Evolutionary conservation across 2,113 vertebrate species (phyloP), one percentile per base, ranked within the genome.

Genomic region (Cranoglanis bouderius): DNA sequence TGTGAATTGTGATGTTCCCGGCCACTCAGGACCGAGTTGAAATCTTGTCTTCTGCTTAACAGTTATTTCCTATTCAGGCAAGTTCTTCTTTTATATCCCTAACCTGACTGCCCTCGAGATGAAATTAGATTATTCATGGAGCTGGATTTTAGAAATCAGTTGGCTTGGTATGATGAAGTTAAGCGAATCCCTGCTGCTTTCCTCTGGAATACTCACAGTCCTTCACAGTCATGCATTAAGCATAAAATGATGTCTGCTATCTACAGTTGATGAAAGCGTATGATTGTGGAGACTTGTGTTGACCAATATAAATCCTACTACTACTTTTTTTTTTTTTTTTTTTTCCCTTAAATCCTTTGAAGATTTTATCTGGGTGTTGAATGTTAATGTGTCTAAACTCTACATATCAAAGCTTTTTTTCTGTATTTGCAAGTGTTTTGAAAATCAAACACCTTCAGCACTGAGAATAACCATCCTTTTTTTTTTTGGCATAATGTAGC

Each of bases 121-220:
- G 65, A 87, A 70, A 85, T 91, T 85, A 89, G 82, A 87, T 85
- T 87, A 91, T 91, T 89, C 75, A 87, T 91, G 75, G 63, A 65
- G 63, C 82, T 57, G 26, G 55, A n/a, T 86, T 77, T 78, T 72
- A 43, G 53, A 88, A 87, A 61, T 46, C 35, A 74, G 51, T 38
- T 67, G 35, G 29, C 18, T 51, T 72, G 55, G 29, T 29, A 84
- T 63, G 80, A 88, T 14, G 80, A 53, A 87, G 75, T 63, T 53
- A 55, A 65, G 51, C 51, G 77, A 82, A n/a, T 84, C 57, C 55
- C 29, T 61, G 67, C 87, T 77, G 82, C 67, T 59, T 72, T 78
- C 14, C 57, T 49, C 26, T 59, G 29, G 75, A 67, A 29, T 87
- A 53, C 75, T 61, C 84, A 49, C 87, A 86, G 53, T 70, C 74